Base-by-base conservation (phyloP, 2,888 invertebrate species). In the Nomada ruficornis region DNA sequence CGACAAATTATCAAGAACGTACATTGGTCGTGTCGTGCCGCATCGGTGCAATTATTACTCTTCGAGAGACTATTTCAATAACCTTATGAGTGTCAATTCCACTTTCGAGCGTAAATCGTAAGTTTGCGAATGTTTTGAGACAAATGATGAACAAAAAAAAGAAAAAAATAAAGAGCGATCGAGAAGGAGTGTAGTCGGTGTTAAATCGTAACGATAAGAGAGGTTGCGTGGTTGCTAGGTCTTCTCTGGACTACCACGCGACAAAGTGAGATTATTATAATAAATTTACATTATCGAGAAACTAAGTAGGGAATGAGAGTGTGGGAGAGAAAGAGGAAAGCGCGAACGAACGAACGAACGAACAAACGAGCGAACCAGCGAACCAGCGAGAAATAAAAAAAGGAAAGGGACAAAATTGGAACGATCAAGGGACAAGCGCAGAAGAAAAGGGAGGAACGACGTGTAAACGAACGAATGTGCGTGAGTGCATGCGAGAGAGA, bases 241-340 rank as follows among this genome's bases (percentile, higher is more conserved):
- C 64, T 59, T 63, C 64, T 59, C 26, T 57, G 26, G 75, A 59
- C 60, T 55, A 74, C 55, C 75, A 64, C 80, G 79, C 86, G 84
- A 65, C 64, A 80, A 84, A 95, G 95, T 95, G 95, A 95, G 95
- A 95, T 95, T 94, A 94, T 94, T 94, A 65, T 73, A 93, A 94
- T 94, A 91, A 90, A 86, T 84, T 89, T 90, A 89, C 89, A 89
- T 90, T 88, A 90, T 87, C 77, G 87, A 89, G 91, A 91, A 79
- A 82, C 52, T 79, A 85, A 80, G 81, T 84, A 86, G 86, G 85
- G 80, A 70, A 72, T 78, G 80, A 87, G 72, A 86, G 77, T 64
- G 80, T 73, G 87, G 85, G 79, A 77, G 77, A 71, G 78, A 78
- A 78, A 76, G 68, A 62, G 50, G 29, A 68, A 20, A 76, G 47